These are phyloP conservation scores for Neomicropteryx cornuta DNA, from an alignment of 1,140 invertebrate genomes.

Conservation along the genomic window DNA sequence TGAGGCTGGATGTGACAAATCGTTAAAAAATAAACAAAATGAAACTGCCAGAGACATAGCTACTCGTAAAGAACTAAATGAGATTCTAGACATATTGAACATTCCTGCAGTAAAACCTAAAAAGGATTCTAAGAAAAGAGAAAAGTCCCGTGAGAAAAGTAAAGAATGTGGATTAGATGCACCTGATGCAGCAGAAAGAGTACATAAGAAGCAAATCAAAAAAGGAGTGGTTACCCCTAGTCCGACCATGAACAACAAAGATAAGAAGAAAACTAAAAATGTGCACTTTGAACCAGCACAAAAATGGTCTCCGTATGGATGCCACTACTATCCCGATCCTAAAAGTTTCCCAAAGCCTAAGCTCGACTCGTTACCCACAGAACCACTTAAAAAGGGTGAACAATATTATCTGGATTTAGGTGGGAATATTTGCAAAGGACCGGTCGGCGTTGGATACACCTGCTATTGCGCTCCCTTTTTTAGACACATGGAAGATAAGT, in stretches of 20 bases:
- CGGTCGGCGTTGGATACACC: conserved; percentile 77
- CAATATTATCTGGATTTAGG: conserved; percentile 92
- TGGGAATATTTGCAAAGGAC: conserved; percentile 93
- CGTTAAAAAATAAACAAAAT: conserved; percentile 78
- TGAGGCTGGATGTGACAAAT: conserved; percentile 72
- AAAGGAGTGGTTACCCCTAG: conserved; percentile 26
- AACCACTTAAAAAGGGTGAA: conserved; percentile 77
- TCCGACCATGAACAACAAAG: conserved; percentile 31
- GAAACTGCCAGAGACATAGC: conserved; percentile 89
- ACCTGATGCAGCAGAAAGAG: conserved; percentile 24
- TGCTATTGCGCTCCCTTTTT: conserved; percentile 73
- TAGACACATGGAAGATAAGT: conserved; percentile 72
- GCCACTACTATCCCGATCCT: conserved; percentile 75
- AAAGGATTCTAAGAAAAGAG: conserved; percentile 31
- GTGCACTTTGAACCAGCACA: conserved; percentile 34
- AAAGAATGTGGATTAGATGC: conserved; percentile 30
- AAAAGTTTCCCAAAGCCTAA: conserved; percentile 75
- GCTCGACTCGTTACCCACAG: conserved; percentile 71
- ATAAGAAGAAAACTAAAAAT: conserved; percentile 37
- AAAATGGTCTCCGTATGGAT: conserved; percentile 80
- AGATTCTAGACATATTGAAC: conserved; percentile 69
- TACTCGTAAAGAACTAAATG: conserved; percentile 68
- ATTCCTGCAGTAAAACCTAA: conserved; percentile 42
- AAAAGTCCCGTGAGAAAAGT: conserved; percentile 36
- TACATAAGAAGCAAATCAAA: conserved; percentile 26